Conservation (phyloP, 2,797 vertebrate species). For the Poecilia velifera region DNA sequence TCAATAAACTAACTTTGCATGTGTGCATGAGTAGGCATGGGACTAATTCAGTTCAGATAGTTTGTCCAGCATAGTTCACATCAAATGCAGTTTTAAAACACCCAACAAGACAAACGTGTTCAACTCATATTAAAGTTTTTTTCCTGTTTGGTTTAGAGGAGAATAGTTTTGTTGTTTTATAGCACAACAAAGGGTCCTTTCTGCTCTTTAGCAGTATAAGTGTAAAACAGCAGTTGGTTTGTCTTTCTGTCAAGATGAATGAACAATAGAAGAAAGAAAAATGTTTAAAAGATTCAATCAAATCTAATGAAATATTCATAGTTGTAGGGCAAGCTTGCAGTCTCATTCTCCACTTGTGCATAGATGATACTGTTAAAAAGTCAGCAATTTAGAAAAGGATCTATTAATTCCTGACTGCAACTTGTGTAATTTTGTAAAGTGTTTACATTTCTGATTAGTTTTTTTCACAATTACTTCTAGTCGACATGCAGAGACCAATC, state of each 20-base stretch:
- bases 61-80: background rate
- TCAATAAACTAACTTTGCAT: background rate
- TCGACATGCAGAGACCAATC: background rate
- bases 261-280: background rate
- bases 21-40: background rate
- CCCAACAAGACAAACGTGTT: background rate
- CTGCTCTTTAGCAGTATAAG: background rate
- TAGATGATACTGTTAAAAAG: background rate
- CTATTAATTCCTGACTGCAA: background rate
- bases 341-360: background rate
- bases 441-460: background rate
- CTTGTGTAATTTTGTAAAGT: background rate
- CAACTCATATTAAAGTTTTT: background rate
- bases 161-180: background rate
- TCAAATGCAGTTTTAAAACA: background rate
- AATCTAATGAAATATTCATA: background rate
- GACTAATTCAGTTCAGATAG: background rate
- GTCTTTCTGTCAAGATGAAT: background rate
- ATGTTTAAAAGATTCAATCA: background rate
- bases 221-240: background rate
- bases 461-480: background rate
- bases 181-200: background rate
- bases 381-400: background rate
- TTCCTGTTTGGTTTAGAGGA: background rate
- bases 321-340: background rate